phyloP scores from a whole-genome alignment of 2,113 vertebrate species.

The Cercocebus atys region DNA sequence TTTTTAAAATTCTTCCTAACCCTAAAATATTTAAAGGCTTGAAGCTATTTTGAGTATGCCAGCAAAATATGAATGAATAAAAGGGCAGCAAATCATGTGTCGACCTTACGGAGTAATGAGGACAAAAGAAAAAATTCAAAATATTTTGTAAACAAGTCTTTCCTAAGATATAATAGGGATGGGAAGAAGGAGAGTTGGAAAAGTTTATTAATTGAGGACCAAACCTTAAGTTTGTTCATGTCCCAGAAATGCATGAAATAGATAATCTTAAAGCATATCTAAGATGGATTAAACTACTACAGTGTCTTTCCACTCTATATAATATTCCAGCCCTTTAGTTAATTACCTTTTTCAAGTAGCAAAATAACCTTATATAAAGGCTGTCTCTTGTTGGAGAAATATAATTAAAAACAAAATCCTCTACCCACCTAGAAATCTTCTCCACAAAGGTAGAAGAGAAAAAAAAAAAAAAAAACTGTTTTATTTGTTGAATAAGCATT shows the following conservation, averaged over 20 bases:
- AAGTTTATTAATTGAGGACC: neutral
- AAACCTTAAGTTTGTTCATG: neutral
- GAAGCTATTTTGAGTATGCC: neutral
- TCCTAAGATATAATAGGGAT: neutral
- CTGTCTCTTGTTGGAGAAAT: neutral
- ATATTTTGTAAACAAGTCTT: neutral
- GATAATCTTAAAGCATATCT: neutral
- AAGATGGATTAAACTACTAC: neutral
- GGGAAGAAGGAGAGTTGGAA: neutral
- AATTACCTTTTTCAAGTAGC: neutral
- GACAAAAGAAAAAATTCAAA: neutral
- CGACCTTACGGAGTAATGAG: neutral
- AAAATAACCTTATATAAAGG: neutral
- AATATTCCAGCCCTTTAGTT: neutral
- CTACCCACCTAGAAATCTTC: neutral
- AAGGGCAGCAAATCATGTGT: neutral
- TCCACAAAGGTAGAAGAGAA: neutral
- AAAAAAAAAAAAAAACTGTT: neutral
- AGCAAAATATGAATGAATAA: neutral
- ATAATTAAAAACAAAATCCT: conserved; percentile 25
- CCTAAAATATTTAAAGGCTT: neutral
- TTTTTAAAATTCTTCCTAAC: neutral
- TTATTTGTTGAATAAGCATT: neutral
- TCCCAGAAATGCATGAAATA: neutral
- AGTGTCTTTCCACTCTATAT: neutral